Evolutionary conservation across 2,797 vertebrate genomes (phyloP).

Genomic region (Scleropages formosus): DNA sequence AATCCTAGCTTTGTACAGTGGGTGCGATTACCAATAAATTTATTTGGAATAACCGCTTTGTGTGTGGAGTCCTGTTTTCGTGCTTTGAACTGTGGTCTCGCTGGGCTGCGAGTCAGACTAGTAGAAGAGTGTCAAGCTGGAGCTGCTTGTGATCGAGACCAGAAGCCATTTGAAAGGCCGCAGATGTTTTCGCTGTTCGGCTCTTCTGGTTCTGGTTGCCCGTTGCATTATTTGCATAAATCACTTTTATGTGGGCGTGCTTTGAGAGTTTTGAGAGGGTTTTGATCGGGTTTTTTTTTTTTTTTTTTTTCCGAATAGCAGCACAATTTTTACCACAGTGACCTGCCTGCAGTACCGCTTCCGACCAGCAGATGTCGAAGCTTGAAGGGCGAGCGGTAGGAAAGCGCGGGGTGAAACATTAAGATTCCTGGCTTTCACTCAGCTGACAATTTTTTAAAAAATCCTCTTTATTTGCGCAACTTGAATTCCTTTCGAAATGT

Average conservation of each 20-base stretch:
- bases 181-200: background rate
- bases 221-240: too few species aligned
- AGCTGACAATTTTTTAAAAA: background rate
- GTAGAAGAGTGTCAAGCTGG: too few species aligned
- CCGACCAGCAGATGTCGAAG: slow-evolving; percentile 59
- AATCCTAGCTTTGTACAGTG: slow-evolving; percentile 77
- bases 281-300: too few species aligned
- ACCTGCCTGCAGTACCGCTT: slow-evolving; percentile 8
- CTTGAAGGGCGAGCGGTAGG: background rate
- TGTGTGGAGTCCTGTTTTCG: background rate
- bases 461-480: background rate
- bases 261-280: background rate
- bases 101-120: too few species aligned
- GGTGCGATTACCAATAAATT: slow-evolving; percentile 73
- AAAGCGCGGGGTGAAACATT: too few species aligned
- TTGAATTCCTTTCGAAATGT: background rate
- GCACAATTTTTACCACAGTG: too few species aligned
- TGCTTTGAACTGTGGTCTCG: background rate
- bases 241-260: background rate
- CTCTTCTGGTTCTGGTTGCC: too few species aligned
- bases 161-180: too few species aligned
- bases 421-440: background rate
- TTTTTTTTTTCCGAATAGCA: too few species aligned
- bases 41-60: slow-evolving; percentile 65
- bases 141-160: too few species aligned